A percentile compares a stretch with the other conserved stretches of the same genome.
These are phyloP conservation scores for Psilanteris sp. DNA, from an alignment of 1,140 invertebrate genomes.

Conservation along the genomic window DNA sequence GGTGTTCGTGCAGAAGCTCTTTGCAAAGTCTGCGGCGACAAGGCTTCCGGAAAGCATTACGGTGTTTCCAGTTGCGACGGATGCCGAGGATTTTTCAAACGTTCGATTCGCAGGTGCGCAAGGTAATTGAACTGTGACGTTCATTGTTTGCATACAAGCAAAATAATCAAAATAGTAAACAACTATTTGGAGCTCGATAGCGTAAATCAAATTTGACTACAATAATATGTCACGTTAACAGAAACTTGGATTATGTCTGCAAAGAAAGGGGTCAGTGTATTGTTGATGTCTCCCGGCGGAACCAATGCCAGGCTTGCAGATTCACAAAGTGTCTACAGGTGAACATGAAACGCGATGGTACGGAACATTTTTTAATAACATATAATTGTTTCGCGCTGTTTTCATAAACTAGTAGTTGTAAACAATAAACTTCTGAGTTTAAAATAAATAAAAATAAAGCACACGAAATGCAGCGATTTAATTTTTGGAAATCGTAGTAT, in stretches of 20 bases:
- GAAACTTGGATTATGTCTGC: constrained; percentile 95
- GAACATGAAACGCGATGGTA: constrained; percentile 97
- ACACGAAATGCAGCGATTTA: too few relatives aligned
- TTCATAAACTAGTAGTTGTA: too few relatives aligned
- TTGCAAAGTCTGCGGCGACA: constrained; percentile 93
- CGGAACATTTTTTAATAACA: constrained; percentile 68
- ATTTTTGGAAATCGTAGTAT: too few relatives aligned
- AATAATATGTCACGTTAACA: constrained; percentile 67
- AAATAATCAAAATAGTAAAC: too few relatives aligned
- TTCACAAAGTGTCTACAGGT: constrained; percentile 95
- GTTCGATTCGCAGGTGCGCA: constrained; percentile 89
- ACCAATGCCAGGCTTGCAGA: constrained; percentile 97
- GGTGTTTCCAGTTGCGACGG: constrained; percentile 94
- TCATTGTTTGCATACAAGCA: too few relatives aligned
- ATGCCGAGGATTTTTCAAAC: constrained; percentile 95
- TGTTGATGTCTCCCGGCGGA: constrained; percentile 94
- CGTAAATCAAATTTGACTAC: background rate
- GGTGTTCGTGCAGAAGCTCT: constrained; percentile 72
- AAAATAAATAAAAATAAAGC: too few relatives aligned
- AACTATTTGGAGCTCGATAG: too few relatives aligned
- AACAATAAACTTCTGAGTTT: too few relatives aligned
- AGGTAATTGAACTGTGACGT: constrained; percentile 76
- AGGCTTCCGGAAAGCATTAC: constrained; percentile 95
- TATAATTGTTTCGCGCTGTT: too few relatives aligned
- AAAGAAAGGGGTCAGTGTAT: constrained; percentile 94